Percentiles rank a stretch among this genome's conserved stretches.
Conservation (phyloP, 2,797 vertebrate genomes). For the Kryptopterus vitreolus region DNA sequence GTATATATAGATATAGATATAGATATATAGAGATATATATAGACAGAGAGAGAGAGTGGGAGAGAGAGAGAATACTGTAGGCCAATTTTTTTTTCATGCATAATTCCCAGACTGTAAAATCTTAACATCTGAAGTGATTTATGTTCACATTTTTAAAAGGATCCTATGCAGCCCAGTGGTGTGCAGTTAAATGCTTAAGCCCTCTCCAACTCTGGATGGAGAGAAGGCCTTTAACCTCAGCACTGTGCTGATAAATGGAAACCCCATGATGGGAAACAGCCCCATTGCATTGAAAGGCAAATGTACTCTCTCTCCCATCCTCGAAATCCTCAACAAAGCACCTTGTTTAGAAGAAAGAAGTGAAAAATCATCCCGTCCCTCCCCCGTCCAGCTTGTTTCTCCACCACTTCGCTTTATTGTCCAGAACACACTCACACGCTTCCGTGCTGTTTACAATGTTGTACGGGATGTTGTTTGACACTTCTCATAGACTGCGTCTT, state of each 20-base stretch:
- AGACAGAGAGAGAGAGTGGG: too few species aligned
- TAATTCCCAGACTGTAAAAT: not conserved
- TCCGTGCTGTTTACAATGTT: constrained; percentile 20
- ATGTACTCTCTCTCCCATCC: constrained; percentile 27
- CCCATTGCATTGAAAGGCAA: constrained; percentile 40
- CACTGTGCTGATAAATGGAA: constrained; percentile 26
- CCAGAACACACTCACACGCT: constrained; percentile 17
- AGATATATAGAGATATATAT: too few species aligned
- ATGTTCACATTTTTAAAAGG: not conserved
- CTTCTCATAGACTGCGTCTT: constrained; percentile 16
- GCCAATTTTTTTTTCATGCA: too few species aligned
- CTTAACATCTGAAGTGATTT: not conserved
- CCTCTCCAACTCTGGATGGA: not conserved
- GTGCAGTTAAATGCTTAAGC: not conserved
- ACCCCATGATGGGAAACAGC: constrained; percentile 39
- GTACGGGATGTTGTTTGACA: constrained; percentile 17
- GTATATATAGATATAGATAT: too few species aligned
- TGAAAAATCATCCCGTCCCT: constrained; percentile 37
- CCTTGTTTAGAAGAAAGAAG: constrained; percentile 30
- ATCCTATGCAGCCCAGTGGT: not conserved
- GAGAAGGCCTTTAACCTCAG: constrained; percentile 4
- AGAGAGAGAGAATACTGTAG: not conserved
- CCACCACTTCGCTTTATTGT: not conserved
- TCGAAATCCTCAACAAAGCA: constrained; percentile 45
- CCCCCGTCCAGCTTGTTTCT: constrained; percentile 41